These are phyloP conservation scores for Loris lydekkerianus DNA, from an alignment of 2,797 vertebrate genomes.

Conservation along the genomic window DNA sequence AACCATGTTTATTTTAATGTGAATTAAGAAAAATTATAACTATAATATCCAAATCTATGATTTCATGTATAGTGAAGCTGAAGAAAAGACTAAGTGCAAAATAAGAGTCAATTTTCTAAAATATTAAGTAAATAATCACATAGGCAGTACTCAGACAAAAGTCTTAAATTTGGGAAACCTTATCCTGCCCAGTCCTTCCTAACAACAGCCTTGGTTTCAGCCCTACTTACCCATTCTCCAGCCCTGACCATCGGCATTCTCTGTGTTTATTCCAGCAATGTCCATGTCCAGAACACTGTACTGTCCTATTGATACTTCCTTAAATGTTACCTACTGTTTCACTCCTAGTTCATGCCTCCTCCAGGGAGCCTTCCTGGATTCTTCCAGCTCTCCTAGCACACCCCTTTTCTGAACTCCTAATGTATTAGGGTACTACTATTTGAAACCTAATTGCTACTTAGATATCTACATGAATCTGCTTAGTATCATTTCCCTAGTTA, in stretches of 20 bases:
- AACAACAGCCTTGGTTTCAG: background rate
- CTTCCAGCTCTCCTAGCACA: background rate
- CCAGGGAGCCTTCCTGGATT: constrained; percentile 24
- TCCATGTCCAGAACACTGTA: background rate
- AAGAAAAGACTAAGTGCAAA: background rate
- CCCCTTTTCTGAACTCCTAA: background rate
- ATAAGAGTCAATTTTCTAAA: background rate
- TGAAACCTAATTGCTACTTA: constrained; percentile 1
- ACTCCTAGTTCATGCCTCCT: background rate
- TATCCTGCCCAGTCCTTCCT: background rate
- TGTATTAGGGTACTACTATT: background rate
- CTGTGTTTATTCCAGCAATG: background rate
- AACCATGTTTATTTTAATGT: constrained; percentile 21
- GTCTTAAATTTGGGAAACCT: background rate
- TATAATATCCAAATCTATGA: constrained; percentile 15
- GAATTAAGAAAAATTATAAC: constrained; percentile 22
- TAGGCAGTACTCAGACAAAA: background rate
- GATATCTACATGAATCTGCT: background rate
- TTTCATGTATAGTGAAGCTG: background rate
- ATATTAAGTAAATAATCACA: background rate
- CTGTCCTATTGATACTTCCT: background rate
- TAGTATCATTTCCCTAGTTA: constrained; percentile 25
- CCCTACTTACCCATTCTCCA: background rate
- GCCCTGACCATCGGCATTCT: background rate
- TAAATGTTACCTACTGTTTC: background rate